These are phyloP conservation scores for Patella vulgata DNA, from an alignment of 1,140 invertebrate species.

Conservation along the genomic window DNA sequence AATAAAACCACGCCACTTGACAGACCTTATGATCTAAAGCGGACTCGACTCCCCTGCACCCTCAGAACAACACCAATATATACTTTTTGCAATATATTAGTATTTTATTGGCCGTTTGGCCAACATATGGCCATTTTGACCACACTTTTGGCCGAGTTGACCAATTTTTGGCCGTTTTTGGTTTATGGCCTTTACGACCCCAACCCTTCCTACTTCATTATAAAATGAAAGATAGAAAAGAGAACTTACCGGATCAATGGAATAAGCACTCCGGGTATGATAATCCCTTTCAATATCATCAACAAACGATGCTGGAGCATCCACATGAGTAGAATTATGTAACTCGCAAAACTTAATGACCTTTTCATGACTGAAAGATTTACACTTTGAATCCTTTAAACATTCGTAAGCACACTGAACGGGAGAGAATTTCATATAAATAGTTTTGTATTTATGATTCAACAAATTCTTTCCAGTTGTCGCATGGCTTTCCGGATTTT, in stretches of 20 bases:
- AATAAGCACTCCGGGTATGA: conserved; percentile 32
- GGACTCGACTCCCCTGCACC: too few species aligned
- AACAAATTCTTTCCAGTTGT: conserved; percentile 21
- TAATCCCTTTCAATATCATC: conserved; percentile 23
- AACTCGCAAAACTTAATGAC: conserved; percentile 31
- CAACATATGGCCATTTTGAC: too few species aligned
- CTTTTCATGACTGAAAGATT: conserved; percentile 39
- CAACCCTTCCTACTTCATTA: too few species aligned
- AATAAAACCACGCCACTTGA: too few species aligned
- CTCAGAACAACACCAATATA: too few species aligned
- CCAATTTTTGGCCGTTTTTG: too few species aligned
- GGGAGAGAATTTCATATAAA: conserved; percentile 24
- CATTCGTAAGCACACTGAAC: conserved; percentile 47
- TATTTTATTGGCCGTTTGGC: too few species aligned
- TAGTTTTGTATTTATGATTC: conserved; percentile 28
- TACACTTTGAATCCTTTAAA: conserved; percentile 25
- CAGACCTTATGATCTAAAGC: too few species aligned
- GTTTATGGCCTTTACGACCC: too few species aligned
- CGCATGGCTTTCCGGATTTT: conserved; percentile 20
- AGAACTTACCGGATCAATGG: conserved; percentile 40
- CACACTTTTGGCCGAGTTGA: too few species aligned
- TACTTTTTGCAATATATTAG: too few species aligned
- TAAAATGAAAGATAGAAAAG: too few species aligned
- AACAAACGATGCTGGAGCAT: conserved; percentile 22
- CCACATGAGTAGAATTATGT: conserved; percentile 33